Evolutionary conservation across 2,888 invertebrate species (phyloP).

Genomic region (Watsonalla cultraria): DNA sequence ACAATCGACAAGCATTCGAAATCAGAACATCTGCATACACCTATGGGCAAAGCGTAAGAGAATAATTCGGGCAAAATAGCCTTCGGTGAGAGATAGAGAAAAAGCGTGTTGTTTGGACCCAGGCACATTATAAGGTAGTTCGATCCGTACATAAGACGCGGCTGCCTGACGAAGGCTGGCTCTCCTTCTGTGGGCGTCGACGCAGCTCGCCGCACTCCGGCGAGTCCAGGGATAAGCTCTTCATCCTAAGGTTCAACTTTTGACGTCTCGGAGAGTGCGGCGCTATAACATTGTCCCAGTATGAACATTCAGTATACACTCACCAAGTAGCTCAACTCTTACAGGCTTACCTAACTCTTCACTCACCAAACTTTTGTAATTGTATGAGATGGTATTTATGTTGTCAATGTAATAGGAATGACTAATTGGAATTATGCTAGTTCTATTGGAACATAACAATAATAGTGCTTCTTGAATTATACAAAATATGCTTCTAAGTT

Average conservation of each 20-base stretch:
- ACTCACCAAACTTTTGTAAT: background rate
- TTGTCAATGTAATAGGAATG: too few relatives aligned
- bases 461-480: too few relatives aligned
- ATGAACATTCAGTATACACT: constrained; percentile 52
- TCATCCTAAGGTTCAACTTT: constrained; percentile 98
- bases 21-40: constrained; percentile 1
- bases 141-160: constrained; percentile 80
- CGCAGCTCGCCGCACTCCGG: constrained; percentile 93
- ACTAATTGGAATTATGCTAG: too few relatives aligned
- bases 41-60: constrained; percentile 1
- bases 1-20: background rate
- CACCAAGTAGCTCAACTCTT: constrained; percentile 11
- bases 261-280: constrained; percentile 97
- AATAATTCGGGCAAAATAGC: constrained; percentile 3
- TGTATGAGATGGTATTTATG: too few relatives aligned
- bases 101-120: constrained; percentile 54
- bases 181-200: constrained; percentile 79
- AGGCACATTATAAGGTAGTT: constrained; percentile 29
- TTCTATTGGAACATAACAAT: too few relatives aligned
- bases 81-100: background rate
- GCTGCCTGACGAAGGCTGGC: constrained; percentile 74
- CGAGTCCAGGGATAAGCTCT: constrained; percentile 97
- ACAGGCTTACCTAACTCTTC: background rate
- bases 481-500: too few relatives aligned
- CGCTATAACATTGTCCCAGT: constrained; percentile 81